Conservation (phyloP, 2,888 invertebrate genomes). For the Deladenus siricidicola region DNA sequence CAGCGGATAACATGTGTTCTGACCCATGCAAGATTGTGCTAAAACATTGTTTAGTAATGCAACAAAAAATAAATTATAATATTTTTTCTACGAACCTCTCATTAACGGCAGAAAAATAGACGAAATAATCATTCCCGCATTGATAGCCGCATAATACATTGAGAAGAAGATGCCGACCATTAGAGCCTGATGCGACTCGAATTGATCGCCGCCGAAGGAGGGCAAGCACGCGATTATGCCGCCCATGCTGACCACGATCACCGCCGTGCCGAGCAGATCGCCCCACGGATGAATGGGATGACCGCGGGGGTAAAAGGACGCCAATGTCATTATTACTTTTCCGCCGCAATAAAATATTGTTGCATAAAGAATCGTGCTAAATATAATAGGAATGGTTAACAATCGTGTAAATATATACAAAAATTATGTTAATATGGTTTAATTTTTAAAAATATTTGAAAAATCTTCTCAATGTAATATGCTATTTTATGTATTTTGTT, state of each 20-base stretch:
- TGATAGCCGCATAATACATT: conserved; percentile 85
- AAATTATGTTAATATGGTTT: no score
- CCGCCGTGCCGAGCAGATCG: conserved; percentile 24
- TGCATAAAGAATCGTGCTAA: conserved; percentile 77
- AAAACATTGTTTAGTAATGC: neutral
- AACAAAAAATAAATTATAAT: no score
- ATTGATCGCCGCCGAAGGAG: conserved; percentile 58
- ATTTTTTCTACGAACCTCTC: conserved; percentile 62
- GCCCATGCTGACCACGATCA: conserved; percentile 57
- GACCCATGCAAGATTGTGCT: conserved; percentile 33
- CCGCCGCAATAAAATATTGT: conserved; percentile 79
- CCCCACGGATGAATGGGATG: conserved; percentile 41
- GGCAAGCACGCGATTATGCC: conserved; percentile 59
- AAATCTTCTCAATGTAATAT: no score
- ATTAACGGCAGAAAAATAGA: conserved; percentile 79
- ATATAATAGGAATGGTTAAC: no score
- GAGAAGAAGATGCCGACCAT: conserved; percentile 81
- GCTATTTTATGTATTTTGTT: no score
- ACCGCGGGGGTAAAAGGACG: conserved; percentile 54
- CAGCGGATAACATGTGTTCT: conserved; percentile 69
- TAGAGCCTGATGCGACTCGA: conserved; percentile 60
- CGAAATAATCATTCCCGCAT: conserved; percentile 70
- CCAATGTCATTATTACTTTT: conserved; percentile 67
- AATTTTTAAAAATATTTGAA: no score
- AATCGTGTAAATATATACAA: no score